A percentile compares a stretch with the other conserved stretches of the same genome.
Evolutionary conservation across 2,888 invertebrate genomes (phyloP).

Genomic region (Theretra japonica): DNA sequence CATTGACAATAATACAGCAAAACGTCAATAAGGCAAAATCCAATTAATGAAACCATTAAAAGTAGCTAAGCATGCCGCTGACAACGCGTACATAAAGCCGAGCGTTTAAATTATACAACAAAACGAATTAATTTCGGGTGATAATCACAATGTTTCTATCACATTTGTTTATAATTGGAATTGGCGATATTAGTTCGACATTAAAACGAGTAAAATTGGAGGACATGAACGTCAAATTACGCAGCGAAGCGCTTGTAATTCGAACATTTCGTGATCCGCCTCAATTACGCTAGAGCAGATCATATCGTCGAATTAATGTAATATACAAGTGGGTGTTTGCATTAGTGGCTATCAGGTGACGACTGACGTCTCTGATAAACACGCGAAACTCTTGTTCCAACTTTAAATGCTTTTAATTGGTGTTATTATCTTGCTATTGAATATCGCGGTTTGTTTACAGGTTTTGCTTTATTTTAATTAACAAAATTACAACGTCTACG

Average conservation of each 20-base stretch:
- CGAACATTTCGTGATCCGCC: conserved; percentile 56
- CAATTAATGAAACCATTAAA: background rate
- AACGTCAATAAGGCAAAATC: background rate
- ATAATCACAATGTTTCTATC: conserved; percentile 4
- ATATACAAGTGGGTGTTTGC: conserved; percentile 63
- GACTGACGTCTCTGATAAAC: conserved; percentile 58
- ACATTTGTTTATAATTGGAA: conserved; percentile 10
- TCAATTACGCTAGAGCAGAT: conserved; percentile 64
- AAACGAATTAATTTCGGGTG: conserved; percentile 1
- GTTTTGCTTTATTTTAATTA: background rate
- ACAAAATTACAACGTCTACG: background rate
- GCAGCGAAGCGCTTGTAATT: conserved; percentile 46
- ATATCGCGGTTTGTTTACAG: background rate
- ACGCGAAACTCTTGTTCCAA: conserved; percentile 48
- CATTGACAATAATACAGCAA: background rate
- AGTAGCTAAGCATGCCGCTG: conserved; percentile 6
- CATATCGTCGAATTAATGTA: conserved; percentile 66
- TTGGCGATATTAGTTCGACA: conserved; percentile 16
- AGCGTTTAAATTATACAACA: conserved; percentile 14
- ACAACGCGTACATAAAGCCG: background rate
- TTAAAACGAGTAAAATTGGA: background rate
- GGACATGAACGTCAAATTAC: conserved; percentile 36
- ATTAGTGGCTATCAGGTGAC: conserved; percentile 61
- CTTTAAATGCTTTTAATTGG: conserved; percentile 14
- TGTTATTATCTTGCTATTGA: background rate